Base-by-base conservation (phyloP, 2,797 vertebrate genomes). In the Takifugu rubripes region DNA sequence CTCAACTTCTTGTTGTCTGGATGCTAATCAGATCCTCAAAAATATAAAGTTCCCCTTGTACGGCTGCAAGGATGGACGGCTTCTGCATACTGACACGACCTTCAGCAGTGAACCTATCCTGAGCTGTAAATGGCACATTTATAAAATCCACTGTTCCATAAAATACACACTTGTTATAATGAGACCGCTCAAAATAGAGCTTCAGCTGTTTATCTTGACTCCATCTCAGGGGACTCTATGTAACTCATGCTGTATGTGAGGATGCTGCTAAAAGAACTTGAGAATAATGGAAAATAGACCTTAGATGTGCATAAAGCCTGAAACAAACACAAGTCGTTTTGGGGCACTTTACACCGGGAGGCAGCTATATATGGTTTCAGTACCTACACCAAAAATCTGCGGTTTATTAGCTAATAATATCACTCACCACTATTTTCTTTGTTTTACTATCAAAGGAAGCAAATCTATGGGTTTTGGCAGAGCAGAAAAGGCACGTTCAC, bases 401-500 rank as follows among this genome's bases (percentile, higher is more conserved):
- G 78, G 63, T 82, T 71, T 74, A 76, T 83, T 79, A 86, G 61
- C 54, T 54, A 40, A 48, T 46, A 72, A 47, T 75, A 76, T 80
- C 56, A 56, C 25, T 62, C 61, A 45, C 48, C 64, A 51, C 49
- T 46, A 55, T 66, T 72, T 69, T 69, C 56, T 82, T 76, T 72
- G 56, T 74, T 64, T 72, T 70, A 54, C 52, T 77, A 76, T 78
- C 73, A 83, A 84, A 84, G 56, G 21, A 55, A 55, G 52, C 49
- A 17, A 55, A 66, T 68, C 45, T 64, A 78, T 66, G 63, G 47
- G 33, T 82, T 77, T 75, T 88, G 84, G 81, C 84, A 78, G 45
- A 17, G 58, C 59, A 68, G 72, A 52, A 75, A 80, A 82, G 57
- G 53, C 62, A 47, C 16, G 11, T 66, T 65, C 67, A 21, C 54